Percentiles rank a stretch among this genome's conserved stretches.
Conservation (phyloP, 2,113 vertebrate genomes). For the Eptatretus burgeri region DNA sequence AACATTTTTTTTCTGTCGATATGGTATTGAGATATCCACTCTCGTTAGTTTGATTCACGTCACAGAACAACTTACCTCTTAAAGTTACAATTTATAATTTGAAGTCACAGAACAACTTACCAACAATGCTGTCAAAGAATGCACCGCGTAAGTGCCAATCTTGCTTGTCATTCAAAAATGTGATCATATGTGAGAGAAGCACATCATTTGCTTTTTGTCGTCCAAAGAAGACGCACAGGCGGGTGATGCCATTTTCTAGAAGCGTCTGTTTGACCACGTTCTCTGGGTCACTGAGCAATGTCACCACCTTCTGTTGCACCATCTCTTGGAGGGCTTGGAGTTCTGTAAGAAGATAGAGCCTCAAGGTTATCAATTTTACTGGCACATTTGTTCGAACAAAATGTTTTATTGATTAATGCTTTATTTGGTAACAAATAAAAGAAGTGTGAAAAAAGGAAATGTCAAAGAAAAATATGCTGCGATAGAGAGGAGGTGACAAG, state of each 20-base stretch:
- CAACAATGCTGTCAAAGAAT: conserved; percentile 95
- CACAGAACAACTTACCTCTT: too few species aligned
- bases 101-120: conserved; percentile 19
- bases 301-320: conserved; percentile 98
- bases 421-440: too few species aligned
- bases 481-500: too few species aligned
- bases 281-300: conserved; percentile 71
- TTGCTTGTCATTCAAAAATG: conserved; percentile 92
- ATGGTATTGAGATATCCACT: too few species aligned
- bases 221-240: conserved; percentile 86
- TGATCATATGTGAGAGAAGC: conserved; percentile 89
- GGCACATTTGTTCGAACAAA: neutral
- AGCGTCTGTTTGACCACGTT: conserved; percentile 90
- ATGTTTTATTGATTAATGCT: neutral
- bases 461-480: too few species aligned
- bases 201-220: conserved; percentile 93
- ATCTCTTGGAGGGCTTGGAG: conserved; percentile 88
- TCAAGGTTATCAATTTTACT: neutral
- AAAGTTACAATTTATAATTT: neutral
- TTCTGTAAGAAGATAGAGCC: conserved; percentile 21
- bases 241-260: conserved; percentile 93
- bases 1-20: too few species aligned
- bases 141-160: conserved; percentile 94
- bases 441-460: too few species aligned
- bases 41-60: too few species aligned